Base-by-base conservation (phyloP, 1,140 invertebrate species). In the Cotesia typhae region DNA sequence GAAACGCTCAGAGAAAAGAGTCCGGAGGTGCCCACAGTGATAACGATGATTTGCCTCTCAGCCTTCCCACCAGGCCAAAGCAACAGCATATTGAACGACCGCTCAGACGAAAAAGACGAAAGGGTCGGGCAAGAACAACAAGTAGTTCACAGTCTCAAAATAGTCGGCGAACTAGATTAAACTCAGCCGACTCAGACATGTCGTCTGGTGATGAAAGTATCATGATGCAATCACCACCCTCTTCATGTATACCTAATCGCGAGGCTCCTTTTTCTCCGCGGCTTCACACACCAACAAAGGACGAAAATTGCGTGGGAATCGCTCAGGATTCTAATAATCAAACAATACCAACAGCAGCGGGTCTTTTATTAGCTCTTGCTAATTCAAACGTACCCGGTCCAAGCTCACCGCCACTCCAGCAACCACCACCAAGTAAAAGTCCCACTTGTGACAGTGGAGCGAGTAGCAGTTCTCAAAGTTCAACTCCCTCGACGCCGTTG, bases 181-280 rank as follows among this genome's bases (percentile, higher is more conserved):
- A 92, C 82, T 93, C 92, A 0, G 91, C 91, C 0, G 93, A 94
- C 75, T 94, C 93, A 0, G 92, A 93, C 72, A 83, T 91, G 59
- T 90, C 92, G 1, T 92, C 91, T 2, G 92, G 90, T 0, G 92
- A 93, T 38, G 92, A 93, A 79, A 89, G 90, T 78, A 88, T 88
- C 69, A 81, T 84, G 0, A 79, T 90, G 80, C 85, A 87, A 10
- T 90, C 89, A 9, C 89, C 89, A 10, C 87, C 87, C 10, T 57
- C 80, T 7, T 60, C 77, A 71, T 81, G 80, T 53, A 74, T 79
- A 1, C 78, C 76, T 0, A 82, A 75, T 67, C 80, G 77, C 4
- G 80, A 82, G 65, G 52, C 71, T 9, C 74, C 73, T 1, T 86
- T 83, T 38, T 76, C 78, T 65, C 79, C 80, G 47, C 82, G 83